A percentile compares a stretch with the other conserved stretches of the same genome.
Evolutionary conservation across 1,140 invertebrate genomes (phyloP).

Genomic region (Trissolcus basalis): DNA sequence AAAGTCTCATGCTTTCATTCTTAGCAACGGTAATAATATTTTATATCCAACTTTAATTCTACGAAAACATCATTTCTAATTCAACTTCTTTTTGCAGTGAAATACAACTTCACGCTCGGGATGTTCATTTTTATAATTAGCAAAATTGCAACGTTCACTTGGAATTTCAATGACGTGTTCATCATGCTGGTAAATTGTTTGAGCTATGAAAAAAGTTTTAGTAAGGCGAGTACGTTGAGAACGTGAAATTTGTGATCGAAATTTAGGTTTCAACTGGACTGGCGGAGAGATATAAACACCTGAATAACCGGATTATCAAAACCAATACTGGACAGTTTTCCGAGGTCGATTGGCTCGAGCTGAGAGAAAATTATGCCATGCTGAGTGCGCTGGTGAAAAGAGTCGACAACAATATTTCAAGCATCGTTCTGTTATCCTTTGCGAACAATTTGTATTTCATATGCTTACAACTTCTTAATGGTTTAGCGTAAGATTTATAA

Average conservation of each 20-base stretch:
- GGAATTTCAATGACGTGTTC: slow-evolving; percentile 82
- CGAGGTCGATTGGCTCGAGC: slow-evolving; percentile 75
- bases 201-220: not conserved
- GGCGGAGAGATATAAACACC: slow-evolving; percentile 69
- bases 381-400: slow-evolving; percentile 78
- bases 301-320: slow-evolving; percentile 63
- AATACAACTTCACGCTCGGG: slow-evolving; percentile 68
- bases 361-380: slow-evolving; percentile 79
- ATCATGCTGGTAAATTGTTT: slow-evolving; percentile 77
- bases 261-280: slow-evolving; percentile 69
- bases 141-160: slow-evolving; percentile 81
- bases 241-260: not conserved
- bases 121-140: slow-evolving; percentile 75
- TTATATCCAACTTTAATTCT: not conserved
- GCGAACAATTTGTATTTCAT: slow-evolving; percentile 84
- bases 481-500: slow-evolving; percentile 78
- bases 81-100: slow-evolving; percentile 62
- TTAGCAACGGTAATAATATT: slow-evolving; percentile 40
- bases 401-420: slow-evolving; percentile 78
- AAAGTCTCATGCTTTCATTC: slow-evolving; percentile 67
- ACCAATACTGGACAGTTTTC: slow-evolving; percentile 33
- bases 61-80: not conserved
- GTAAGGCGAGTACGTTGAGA: not conserved
- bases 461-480: slow-evolving; percentile 83
- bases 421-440: slow-evolving; percentile 81